Percentiles rank a stretch among this genome's conserved stretches.
Evolutionary conservation across 2,113 vertebrate species (phyloP).

Genomic region (Eonycteris spelaea): DNA sequence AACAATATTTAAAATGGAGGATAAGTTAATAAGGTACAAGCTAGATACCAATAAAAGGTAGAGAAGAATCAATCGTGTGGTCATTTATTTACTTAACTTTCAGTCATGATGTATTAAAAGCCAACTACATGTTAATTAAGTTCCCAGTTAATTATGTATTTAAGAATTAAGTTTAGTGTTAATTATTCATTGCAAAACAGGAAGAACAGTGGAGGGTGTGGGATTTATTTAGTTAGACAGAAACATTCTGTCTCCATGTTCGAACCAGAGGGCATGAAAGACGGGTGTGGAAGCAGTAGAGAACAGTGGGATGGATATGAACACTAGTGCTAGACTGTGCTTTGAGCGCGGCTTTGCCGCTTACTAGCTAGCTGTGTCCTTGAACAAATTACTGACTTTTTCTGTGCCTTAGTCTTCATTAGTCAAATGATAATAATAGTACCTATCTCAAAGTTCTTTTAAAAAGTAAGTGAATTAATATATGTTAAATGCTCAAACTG

Average conservation of each 20-base stretch:
- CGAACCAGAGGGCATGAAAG: background rate
- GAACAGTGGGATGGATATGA: no score
- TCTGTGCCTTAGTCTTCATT: background rate
- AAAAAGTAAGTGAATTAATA: background rate
- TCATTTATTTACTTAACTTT: background rate
- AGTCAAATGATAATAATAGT: background rate
- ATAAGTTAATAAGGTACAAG: background rate
- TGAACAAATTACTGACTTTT: background rate
- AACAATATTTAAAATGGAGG: background rate
- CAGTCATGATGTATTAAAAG: background rate
- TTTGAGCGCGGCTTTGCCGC: background rate
- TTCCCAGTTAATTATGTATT: background rate
- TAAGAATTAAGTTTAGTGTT: background rate
- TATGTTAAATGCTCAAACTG: background rate
- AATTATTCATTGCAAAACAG: background rate
- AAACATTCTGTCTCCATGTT: background rate
- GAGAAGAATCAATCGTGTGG: background rate
- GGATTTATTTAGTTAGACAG: background rate
- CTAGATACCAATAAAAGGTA: background rate
- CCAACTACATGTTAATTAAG: background rate
- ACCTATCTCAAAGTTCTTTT: background rate
- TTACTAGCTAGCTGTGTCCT: background rate
- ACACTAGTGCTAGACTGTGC: background rate
- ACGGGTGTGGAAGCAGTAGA: background rate
- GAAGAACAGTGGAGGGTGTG: background rate